A percentile compares a stretch with the other conserved stretches of the same genome.
Evolutionary conservation across 2,888 invertebrate genomes (phyloP).

Genomic region (Cactoblastis cactorum): DNA sequence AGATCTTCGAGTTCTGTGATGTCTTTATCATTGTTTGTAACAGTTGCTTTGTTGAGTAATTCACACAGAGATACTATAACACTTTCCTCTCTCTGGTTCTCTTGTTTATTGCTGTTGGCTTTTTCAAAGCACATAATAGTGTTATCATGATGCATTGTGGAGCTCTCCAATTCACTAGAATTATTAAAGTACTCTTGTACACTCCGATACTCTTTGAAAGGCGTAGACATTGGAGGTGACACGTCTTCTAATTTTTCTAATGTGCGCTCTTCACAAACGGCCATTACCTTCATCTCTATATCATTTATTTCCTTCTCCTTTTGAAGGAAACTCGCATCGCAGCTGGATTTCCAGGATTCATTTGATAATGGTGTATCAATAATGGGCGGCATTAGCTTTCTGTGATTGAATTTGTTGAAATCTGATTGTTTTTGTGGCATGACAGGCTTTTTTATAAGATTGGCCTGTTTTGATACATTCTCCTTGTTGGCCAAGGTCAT

Average conservation of each 20-base stretch:
- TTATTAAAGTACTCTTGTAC: slow-evolving; percentile 54
- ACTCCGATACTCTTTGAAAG: slow-evolving; percentile 59
- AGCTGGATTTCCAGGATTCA: slow-evolving; percentile 55
- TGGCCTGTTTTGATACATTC: slow-evolving; percentile 33
- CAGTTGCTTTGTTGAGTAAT: slow-evolving; percentile 52
- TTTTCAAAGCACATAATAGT: slow-evolving; percentile 63
- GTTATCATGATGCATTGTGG: slow-evolving; percentile 41
- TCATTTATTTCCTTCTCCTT: slow-evolving; percentile 60
- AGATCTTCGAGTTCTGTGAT: slow-evolving; percentile 46
- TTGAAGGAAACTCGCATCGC: slow-evolving; percentile 62
- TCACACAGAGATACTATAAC: slow-evolving; percentile 61
- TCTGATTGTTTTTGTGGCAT: slow-evolving; percentile 23
- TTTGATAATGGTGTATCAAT: slow-evolving; percentile 53
- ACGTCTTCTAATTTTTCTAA: slow-evolving; percentile 51
- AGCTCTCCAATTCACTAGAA: slow-evolving; percentile 45
- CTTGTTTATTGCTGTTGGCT: slow-evolving; percentile 30
- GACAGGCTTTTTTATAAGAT: slow-evolving; percentile 21
- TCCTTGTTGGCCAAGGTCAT: slow-evolving; percentile 52
- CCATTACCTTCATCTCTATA: slow-evolving; percentile 40
- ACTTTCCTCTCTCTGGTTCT: slow-evolving; percentile 52
- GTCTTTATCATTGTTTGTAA: slow-evolving; percentile 34
- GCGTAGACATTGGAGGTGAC: slow-evolving; percentile 58
- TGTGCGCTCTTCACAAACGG: slow-evolving; percentile 35
- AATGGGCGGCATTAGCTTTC: slow-evolving; percentile 20
- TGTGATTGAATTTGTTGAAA: slow-evolving; percentile 19